Evolutionary conservation across 2,888 invertebrate species (phyloP), one percentile per base, ranked within the genome.

Genomic region (Thecophora atra): DNA sequence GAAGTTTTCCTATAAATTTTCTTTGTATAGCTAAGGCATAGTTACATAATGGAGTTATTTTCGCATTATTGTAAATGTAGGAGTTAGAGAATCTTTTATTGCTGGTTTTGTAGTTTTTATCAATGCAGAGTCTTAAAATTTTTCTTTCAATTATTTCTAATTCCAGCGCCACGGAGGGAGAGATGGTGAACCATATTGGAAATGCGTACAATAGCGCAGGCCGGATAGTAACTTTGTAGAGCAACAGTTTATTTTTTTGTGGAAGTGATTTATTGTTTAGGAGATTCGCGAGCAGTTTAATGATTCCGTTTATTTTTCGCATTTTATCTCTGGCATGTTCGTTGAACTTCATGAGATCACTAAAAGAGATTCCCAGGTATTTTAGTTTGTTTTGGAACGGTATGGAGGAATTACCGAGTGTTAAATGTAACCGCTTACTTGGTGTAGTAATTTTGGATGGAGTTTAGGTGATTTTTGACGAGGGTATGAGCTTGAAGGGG

Each of bases 301-400:
- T n/a, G 11, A 47, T 5, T 47, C 17, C n/a, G 5, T 47, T 15
- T n/a, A 47, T 17, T 26, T 28, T 58, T 58, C 28, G 26, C 11
- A 24, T 26, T 13, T 6, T 7, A 8, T 24, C 3, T 58, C 28
- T 15, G 15, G 26, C 28, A 26, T 58, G 28, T 5, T 8, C 28
- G 28, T 58, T 58, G 24, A 58, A 58, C 15, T 58, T 54, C 11
- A 54, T 5, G 11, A 58, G 26, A 8, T 70, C 70, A 13, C 62
- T 72, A 13, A 71, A 69, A 6, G 30, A 51, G 3, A 73, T 19
- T 7, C 72, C 73, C 2, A 72, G 66, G 26, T 75, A 71, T 47
- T 60, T 73, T 2, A 73, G 4, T 3, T 21, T 44, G 4, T 70
- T 56, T 47, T 62, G 67, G 6, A 72, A 44, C 0, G 30, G 47